Base-by-base conservation (phyloP, 2,113 vertebrate genomes). In the Melanocharis versteri region DNA sequence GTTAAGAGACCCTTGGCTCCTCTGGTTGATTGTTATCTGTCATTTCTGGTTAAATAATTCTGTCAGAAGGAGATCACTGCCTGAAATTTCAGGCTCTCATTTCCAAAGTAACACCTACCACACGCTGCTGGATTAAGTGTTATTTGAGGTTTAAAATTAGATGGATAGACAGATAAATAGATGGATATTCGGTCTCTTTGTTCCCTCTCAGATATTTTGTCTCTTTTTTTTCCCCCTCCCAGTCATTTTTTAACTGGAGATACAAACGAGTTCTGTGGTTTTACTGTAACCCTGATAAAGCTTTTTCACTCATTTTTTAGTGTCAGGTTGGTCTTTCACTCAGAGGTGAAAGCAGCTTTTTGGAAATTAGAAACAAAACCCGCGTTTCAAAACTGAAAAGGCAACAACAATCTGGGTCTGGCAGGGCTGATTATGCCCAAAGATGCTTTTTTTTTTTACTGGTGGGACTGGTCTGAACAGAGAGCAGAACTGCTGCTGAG, bases 11-110 rank as follows among this genome's bases (percentile, higher is more conserved):
- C 89, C 70, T 89, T 42, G 79, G 61, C 81, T 89, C 40, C 77
- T 76, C 45, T 8, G 65, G 35, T 37, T 93, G 91, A 87, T 85
- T 94, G 72, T 94, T 91, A 50, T 89, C 77, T 94, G 69, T 79
- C 81, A 68, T 37, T 76, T 48, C 61, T 87, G 61, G 23, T 79
- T 87, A 94, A 96, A 95, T 72, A 61, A 76, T 54, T 13, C 42
- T 83, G 91, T 56, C 81, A 84, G 37, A 20, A 51, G 72, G 71
- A 22, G 35, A 58, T 66, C 22, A 39, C 17, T 71, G 91, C 79
- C 47, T 71, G 51, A 76, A 82, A 91, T 75, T 37, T 82, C 73
- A 47, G 24, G n/a, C 81, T 84, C 78, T 23, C 45, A 7, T 75
- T 75, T 60, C 18, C 90, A 48, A 82, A 73, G n/a, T 40, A 87